Evolutionary conservation across 30 jellyfish, hydroid and myxozoan genomes (phyloP), one percentile per base, ranked within the genome.

Genomic region (Pseudorhiza aurosa): DNA sequence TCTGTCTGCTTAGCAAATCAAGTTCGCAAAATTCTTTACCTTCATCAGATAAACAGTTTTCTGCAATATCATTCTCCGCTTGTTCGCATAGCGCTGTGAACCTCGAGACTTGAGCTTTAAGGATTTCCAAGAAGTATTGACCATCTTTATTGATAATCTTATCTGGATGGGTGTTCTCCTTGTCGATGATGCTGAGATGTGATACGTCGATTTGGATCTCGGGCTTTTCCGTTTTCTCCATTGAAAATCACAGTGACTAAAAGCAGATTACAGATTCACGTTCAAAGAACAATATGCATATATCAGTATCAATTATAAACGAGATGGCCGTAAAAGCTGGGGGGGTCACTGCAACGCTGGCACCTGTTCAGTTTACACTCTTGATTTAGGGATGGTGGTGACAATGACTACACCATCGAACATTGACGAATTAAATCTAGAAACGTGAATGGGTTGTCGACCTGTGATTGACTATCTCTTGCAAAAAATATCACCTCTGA

Each of bases 121-220:
- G 58, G 58, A 92, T 53, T 7, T 51, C 96, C 76, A 91, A 65
- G 58, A 71, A 91, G 51, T 85, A 91, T 56, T 68, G 83, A 9
- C 98, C 98, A 91, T 91, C 96, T 72, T 85, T 84, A 45, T 85
- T 39, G 68, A 85, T 75, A 24, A 65, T 75, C 63, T 77, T 85
- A 53, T 73, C 85, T 6, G 96, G 96, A 50, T 84, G 85, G 10
- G 95, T 73, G 65, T 84, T 84, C 47, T 84, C 95, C 49, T 84
- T 84, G 49, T 84, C 95, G 39, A 45, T 80, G 65, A 80, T 80
- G 85, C 84, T 80, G 56, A 80, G 65, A 24, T 84, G 91, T 31
- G 91, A 47, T 29, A 80, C 37, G 57, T 80, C 91, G 36, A 80
- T 80, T 37, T 80, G 91, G 32, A 80, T 63, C 44, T 80, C 91